Conservation (phyloP, 2,888 invertebrate genomes). For the Nomada ruficornis region DNA sequence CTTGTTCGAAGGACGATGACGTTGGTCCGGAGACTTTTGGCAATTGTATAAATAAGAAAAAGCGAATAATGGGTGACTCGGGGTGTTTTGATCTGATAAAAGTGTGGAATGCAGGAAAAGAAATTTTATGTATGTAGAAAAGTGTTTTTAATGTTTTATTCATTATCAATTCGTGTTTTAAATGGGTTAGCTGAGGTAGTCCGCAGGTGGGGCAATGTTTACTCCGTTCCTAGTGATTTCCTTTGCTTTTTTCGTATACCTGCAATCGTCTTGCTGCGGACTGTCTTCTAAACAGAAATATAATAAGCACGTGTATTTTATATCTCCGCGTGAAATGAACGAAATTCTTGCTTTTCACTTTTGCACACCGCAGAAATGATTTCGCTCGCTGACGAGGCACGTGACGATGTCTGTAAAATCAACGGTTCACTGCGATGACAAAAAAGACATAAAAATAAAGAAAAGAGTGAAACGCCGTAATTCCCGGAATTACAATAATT, state of each 20-base stretch:
- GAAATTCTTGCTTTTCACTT: too few relatives aligned
- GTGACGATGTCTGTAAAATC: background rate
- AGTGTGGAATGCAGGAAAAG: background rate
- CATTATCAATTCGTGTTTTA: too few relatives aligned
- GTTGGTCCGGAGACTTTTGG: background rate
- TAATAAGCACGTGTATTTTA: too few relatives aligned
- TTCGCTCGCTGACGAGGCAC: background rate
- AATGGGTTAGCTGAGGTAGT: too few relatives aligned
- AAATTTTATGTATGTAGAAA: background rate
- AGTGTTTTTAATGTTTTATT: too few relatives aligned
- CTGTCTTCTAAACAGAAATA: too few relatives aligned
- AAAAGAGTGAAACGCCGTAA: conserved; percentile 18
- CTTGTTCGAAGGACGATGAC: conserved; percentile 2
- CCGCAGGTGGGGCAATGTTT: too few relatives aligned
- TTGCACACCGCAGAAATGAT: background rate
- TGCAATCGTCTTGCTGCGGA: too few relatives aligned
- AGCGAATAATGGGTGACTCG: background rate
- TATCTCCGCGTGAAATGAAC: too few relatives aligned
- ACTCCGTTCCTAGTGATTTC: too few relatives aligned
- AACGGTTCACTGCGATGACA: background rate
- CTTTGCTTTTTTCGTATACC: too few relatives aligned
- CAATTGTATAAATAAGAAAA: background rate
- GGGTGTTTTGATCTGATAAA: background rate
- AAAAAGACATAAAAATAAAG: background rate
- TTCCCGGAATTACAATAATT: conserved; percentile 59